Percentiles rank a stretch among this genome's conserved stretches.
Evolutionary conservation across 2,888 invertebrate species (phyloP).

Genomic region (Maniola hyperantus): DNA sequence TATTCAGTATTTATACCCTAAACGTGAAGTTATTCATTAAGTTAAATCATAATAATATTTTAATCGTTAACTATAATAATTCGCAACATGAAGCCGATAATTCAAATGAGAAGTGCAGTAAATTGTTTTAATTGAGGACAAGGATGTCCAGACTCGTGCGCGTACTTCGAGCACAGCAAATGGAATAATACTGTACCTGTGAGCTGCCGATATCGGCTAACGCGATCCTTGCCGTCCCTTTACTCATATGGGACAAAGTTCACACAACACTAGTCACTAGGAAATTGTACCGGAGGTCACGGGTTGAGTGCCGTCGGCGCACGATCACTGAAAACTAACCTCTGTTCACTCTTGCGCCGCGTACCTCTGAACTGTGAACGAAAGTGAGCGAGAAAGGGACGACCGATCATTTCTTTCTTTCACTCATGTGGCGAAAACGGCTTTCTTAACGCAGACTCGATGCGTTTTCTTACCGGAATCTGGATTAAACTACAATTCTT

Average conservation of each 20-base stretch:
- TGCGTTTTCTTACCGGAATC: conserved; percentile 37
- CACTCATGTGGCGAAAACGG: conserved; percentile 60
- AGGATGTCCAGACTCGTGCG: conserved; percentile 67
- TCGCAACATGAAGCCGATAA: conserved; percentile 49
- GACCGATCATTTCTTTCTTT: conserved; percentile 71
- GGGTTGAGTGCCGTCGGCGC: conserved; percentile 72
- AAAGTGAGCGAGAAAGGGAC: conserved; percentile 77
- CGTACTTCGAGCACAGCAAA: conserved; percentile 35
- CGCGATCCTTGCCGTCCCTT: conserved; percentile 36
- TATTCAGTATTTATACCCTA: too few relatives aligned
- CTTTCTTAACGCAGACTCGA: conserved; percentile 47
- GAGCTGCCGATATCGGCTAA: conserved; percentile 34
- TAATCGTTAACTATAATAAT: conserved; percentile 24
- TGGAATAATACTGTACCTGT: conserved; percentile 41
- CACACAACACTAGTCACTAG: conserved; percentile 70
- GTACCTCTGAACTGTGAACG: conserved; percentile 57
- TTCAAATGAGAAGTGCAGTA: conserved; percentile 67
- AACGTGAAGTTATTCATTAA: conserved; percentile 1
- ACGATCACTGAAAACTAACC: conserved; percentile 77
- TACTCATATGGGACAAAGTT: conserved; percentile 27
- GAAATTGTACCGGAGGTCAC: conserved; percentile 72
- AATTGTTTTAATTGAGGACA: conserved; percentile 78
- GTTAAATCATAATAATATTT: conserved; percentile 7
- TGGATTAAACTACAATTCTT: not conserved
- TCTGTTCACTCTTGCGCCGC: conserved; percentile 60